Percentiles rank a stretch among this genome's conserved stretches.
These are phyloP conservation scores for Corydoras maculifer DNA, from an alignment of 2,113 vertebrate species.

Conservation along the genomic window DNA sequence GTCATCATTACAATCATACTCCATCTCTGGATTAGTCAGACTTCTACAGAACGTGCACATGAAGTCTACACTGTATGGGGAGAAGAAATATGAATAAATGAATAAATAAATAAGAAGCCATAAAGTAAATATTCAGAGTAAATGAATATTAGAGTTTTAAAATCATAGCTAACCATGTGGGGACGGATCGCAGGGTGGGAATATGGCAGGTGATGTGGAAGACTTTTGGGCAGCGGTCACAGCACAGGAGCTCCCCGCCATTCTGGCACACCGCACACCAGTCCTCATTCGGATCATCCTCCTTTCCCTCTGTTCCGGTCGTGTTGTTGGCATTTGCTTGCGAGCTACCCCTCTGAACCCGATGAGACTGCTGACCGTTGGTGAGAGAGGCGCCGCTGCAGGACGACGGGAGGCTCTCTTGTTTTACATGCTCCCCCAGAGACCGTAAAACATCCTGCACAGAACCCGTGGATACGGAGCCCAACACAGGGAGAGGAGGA, in stretches of 20 bases:
- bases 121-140: too few species aligned
- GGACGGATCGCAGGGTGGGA: constrained; percentile 83
- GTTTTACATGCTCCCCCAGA: constrained; percentile 82
- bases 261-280: constrained; percentile 98
- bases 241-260: constrained; percentile 90
- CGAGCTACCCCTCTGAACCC: constrained; percentile 54
- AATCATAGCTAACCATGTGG: constrained; percentile 60
- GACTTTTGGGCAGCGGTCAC: constrained; percentile 95
- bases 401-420: constrained; percentile 57
- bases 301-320: constrained; percentile 60
- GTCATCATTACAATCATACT: constrained; percentile 87
- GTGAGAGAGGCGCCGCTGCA: constrained; percentile 60
- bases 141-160: too few species aligned
- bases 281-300: constrained; percentile 96
- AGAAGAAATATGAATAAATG: neutral
- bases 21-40: constrained; percentile 84
- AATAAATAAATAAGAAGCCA: neutral
- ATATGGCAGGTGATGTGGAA: constrained; percentile 98
- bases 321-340: constrained; percentile 33
- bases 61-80: constrained; percentile 81
- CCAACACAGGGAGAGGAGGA: constrained; percentile 65
- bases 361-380: constrained; percentile 70
- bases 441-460: constrained; percentile 74
- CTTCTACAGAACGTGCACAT: constrained; percentile 97
- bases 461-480: constrained; percentile 71